These are phyloP conservation scores for Cheilinus undulatus DNA, from an alignment of 2,113 vertebrate genomes.

Conservation along the genomic window DNA sequence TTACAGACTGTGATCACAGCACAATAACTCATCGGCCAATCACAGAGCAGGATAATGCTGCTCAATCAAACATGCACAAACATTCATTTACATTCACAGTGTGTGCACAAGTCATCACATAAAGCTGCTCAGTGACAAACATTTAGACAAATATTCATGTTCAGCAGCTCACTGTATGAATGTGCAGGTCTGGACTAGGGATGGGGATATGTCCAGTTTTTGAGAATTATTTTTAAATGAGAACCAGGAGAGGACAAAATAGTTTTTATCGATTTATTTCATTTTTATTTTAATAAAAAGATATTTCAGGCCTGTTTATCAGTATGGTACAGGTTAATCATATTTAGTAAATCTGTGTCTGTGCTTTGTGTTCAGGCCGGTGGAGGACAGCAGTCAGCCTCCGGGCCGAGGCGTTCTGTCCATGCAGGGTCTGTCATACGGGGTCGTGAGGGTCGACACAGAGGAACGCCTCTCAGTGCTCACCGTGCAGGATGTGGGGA, in stretches of 20 bases:
- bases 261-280: too few relatives aligned
- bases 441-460: conserved; percentile 95
- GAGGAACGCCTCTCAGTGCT: conserved; percentile 97
- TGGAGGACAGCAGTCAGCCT: conserved; percentile 97
- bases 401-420: conserved; percentile 95
- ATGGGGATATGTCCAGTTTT: too few relatives aligned
- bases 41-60: not conserved
- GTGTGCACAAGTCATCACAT: not conserved
- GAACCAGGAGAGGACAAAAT: too few relatives aligned
- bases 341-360: not conserved
- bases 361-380: conserved; percentile 84
- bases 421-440: conserved; percentile 96
- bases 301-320: too few relatives aligned
- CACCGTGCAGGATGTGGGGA: conserved; percentile 97
- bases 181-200: not conserved
- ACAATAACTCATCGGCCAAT: not conserved
- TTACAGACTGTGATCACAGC: not conserved
- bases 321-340: not conserved
- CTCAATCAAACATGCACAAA: not conserved
- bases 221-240: too few relatives aligned
- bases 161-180: not conserved
- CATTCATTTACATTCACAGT: not conserved
- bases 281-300: too few relatives aligned
- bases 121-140: not conserved
- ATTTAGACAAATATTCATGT: not conserved